phyloP scores from a whole-genome alignment of 2,888 invertebrate genomes.

The Dryococelus australis region DNA sequence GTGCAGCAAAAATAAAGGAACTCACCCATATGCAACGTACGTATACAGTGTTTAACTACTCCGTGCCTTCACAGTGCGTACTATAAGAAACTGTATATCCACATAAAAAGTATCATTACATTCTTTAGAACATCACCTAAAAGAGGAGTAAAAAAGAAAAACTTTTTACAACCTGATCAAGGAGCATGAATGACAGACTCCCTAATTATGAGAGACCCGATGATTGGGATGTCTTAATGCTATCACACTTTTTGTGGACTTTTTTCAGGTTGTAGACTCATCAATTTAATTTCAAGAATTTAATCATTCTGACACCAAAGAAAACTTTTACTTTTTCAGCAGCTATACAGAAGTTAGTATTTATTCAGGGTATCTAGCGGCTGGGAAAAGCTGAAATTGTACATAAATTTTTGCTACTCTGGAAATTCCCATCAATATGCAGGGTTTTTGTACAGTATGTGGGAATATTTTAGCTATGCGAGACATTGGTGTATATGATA shows the following conservation, averaged over 20 bases:
- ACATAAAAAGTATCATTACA: constrained; percentile 21
- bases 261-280: not conserved
- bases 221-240: not conserved
- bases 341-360: too few species aligned
- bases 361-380: too few species aligned
- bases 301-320: constrained; percentile 7
- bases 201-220: not conserved
- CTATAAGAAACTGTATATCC: constrained; percentile 17
- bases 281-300: not conserved
- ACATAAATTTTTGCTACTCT: too few species aligned
- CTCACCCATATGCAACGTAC: not conserved
- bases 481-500: too few species aligned
- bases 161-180: not conserved
- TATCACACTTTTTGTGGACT: too few species aligned
- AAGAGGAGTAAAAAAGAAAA: not conserved
- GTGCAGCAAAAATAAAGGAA: constrained; percentile 22
- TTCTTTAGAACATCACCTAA: constrained; percentile 18
- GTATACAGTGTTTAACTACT: not conserved
- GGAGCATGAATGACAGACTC: not conserved
- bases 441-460: too few species aligned
- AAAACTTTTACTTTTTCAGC: not conserved
- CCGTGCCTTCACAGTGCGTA: not conserved
- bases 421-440: too few species aligned
- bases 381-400: too few species aligned
- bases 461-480: too few species aligned